Conservation (phyloP, 1,140 invertebrate species). For the Oreohelix idahoensis region DNA sequence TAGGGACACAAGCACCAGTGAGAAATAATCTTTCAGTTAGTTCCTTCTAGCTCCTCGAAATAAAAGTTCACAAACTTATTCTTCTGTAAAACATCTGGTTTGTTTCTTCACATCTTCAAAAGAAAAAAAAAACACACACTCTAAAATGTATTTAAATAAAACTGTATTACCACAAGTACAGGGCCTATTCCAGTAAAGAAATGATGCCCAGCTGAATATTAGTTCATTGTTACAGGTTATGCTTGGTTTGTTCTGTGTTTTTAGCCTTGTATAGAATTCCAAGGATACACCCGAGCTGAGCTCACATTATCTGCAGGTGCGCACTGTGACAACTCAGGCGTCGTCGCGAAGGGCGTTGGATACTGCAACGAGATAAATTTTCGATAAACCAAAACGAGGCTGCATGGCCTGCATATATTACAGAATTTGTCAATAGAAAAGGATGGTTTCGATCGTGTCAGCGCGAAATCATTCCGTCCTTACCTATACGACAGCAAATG, state of each 20-base stretch:
- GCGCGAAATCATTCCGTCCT: background rate
- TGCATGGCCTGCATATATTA: background rate
- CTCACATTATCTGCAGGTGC: background rate
- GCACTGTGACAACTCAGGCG: background rate
- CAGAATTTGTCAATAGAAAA: conserved; percentile 5
- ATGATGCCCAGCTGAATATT: background rate
- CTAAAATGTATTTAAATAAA: no score
- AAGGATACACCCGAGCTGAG: background rate
- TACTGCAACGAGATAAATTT: conserved; percentile 3
- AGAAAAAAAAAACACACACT: no score
- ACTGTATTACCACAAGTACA: no score
- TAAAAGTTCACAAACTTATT: no score
- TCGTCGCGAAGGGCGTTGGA: background rate
- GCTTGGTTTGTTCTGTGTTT: background rate
- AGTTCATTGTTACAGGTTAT: background rate
- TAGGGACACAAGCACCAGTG: no score
- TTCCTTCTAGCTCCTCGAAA: no score
- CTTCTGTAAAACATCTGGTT: no score
- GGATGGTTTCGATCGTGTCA: background rate
- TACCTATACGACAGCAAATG: background rate
- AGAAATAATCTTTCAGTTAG: no score
- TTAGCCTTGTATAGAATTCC: background rate
- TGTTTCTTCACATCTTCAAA: no score
- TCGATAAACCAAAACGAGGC: conserved; percentile 17
- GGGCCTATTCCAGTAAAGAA: background rate